Base-by-base conservation (phyloP, 2,113 vertebrate genomes). In the Henicopernis longicauda region DNA sequence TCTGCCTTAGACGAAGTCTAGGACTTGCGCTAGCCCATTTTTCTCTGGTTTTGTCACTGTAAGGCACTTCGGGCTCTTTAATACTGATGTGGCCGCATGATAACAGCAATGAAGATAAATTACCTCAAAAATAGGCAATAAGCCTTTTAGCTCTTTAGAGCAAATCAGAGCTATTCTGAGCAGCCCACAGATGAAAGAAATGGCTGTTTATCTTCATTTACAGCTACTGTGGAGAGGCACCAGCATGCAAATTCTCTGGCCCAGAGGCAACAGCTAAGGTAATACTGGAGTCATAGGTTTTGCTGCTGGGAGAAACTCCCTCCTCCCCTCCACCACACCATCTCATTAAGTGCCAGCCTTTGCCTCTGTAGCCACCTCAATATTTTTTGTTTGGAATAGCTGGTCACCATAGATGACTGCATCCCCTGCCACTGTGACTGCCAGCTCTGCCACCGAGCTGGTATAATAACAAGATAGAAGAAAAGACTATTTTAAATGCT, bases 61-160 rank as follows among this genome's bases (percentile, higher is more conserved):
- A 82, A 93, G 84, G 67, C 81, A 86, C 63, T 89, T 80, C 0
- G 0, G 54, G 44, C 82, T 92, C 71, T 90, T 95, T 93, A 89
- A 82, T 88, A 90, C 86, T 90, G 91, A 91, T 95, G 89, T 4
- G 44, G 62, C 44, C 91, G 54, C 58, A 40, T 90, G 95, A 94
- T 94, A 97, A 91, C 74, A 88, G 66, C 95, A 93, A 97, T 95
- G 96, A 96, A 97, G 93, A 97, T 88, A 95, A 95, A 96, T 91
- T 93, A 70, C 87, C 77, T 82, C 71, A 73, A 80, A 95, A 95
- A 89, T 23, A 87, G 93, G 84, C 89, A 93, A 91, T 94, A 95
- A 90, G 89, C 91, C 93, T 95, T 91, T 95, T 85, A 93, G 95
- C 91, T 95, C 78, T 95, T 95, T 80, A 89, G 89, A 90, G 58